A percentile compares a stretch with the other conserved stretches of the same genome.
Evolutionary conservation across 1,140 invertebrate species (phyloP).

Genomic region (Pachyrhynchus sulphureomaculatus): DNA sequence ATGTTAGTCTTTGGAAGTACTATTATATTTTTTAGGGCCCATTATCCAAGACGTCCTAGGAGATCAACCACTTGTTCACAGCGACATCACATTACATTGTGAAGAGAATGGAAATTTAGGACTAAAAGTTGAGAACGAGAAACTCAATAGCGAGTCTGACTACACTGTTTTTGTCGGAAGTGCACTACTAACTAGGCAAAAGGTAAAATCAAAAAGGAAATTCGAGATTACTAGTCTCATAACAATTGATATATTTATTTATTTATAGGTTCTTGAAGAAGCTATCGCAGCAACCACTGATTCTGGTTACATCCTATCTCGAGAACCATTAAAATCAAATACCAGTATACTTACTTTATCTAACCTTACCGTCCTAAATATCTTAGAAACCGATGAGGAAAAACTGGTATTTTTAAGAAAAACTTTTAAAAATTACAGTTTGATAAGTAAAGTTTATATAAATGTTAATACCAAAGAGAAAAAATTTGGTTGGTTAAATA

Average conservation of each 20-base stretch:
- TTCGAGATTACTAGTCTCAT: no score
- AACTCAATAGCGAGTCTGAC: constrained; percentile 58
- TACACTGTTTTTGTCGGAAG: constrained; percentile 58
- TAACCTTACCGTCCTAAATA: constrained; percentile 51
- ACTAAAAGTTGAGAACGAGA: constrained; percentile 63
- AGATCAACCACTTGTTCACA: constrained; percentile 62
- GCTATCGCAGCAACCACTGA: constrained; percentile 50
- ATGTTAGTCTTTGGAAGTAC: no score
- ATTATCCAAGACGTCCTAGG: constrained; percentile 59
- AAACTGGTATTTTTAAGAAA: constrained; percentile 50
- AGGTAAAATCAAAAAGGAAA: no score
- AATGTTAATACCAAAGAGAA: constrained; percentile 2
- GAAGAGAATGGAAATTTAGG: constrained; percentile 54
- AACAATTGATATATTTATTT: neutral
- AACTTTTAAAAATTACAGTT: no score
- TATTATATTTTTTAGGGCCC: constrained; percentile 54
- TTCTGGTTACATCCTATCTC: constrained; percentile 55
- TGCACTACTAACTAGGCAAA: constrained; percentile 50
- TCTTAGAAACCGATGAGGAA: constrained; percentile 52
- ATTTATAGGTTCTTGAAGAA: constrained; percentile 50
- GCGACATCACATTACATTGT: constrained; percentile 55
- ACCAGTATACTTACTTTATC: constrained; percentile 21
- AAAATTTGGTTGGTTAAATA: constrained; percentile 56
- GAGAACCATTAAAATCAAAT: constrained; percentile 49
- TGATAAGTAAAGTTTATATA: constrained; percentile 8